Evolutionary conservation across 2,113 vertebrate species (phyloP).

Genomic region (Myotis yumanensis): DNA sequence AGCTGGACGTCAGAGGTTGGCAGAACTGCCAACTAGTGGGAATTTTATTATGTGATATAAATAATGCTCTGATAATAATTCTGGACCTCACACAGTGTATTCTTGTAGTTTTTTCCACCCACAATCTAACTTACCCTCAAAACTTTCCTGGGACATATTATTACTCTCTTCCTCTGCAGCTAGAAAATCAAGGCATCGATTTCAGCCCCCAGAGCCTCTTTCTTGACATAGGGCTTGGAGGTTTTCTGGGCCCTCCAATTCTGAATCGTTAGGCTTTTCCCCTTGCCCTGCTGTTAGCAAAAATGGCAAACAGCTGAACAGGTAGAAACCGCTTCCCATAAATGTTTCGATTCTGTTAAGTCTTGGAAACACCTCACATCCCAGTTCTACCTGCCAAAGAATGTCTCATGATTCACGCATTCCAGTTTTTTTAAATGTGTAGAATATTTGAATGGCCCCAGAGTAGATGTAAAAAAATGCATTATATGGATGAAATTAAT

Average conservation of each 20-base stretch:
- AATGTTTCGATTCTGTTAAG: slow-evolving; percentile 41
- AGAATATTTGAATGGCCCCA: slow-evolving; percentile 55
- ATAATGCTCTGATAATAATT: slow-evolving; percentile 39
- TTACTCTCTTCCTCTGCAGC: not conserved
- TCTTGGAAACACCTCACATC: slow-evolving; percentile 64
- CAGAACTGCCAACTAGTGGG: not conserved
- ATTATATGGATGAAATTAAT: slow-evolving; percentile 54
- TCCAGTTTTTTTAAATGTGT: slow-evolving; percentile 43
- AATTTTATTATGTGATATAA: slow-evolving; percentile 49
- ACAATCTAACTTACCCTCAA: not conserved
- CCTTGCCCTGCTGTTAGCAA: not conserved
- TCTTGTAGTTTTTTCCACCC: not conserved
- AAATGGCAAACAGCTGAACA: slow-evolving; percentile 31
- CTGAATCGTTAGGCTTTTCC: not conserved
- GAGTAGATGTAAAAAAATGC: slow-evolving; percentile 40
- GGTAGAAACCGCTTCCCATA: slow-evolving; percentile 45
- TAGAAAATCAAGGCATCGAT: slow-evolving; percentile 19
- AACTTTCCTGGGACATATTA: not conserved
- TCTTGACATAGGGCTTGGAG: not conserved
- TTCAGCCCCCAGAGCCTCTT: not conserved
- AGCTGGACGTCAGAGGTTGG: slow-evolving; percentile 27
- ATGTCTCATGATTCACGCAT: slow-evolving; percentile 51
- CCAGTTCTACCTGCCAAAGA: slow-evolving; percentile 47
- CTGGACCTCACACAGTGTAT: not conserved
- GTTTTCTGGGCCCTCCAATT: not conserved